phyloP scores from a whole-genome alignment of 2,797 vertebrate species.

The Sebastes itinus region DNA sequence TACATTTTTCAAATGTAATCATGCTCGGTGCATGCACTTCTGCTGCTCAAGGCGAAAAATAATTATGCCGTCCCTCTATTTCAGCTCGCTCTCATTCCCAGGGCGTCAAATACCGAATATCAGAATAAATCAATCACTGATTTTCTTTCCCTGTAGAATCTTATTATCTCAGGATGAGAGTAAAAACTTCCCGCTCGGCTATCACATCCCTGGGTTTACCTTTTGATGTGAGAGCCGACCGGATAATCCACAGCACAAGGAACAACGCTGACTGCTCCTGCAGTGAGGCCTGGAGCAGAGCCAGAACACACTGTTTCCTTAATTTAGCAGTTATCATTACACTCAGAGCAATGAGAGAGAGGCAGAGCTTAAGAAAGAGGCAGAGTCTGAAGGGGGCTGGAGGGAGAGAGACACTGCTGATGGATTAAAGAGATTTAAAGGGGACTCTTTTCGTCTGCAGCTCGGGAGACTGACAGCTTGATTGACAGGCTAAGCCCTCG shows the following conservation, averaged over 20 bases:
- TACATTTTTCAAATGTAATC: too few relatives aligned
- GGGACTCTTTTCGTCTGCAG: constrained; percentile 20
- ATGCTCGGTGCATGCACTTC: fast-evolving
- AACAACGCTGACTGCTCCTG: constrained; percentile 10
- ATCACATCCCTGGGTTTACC: constrained; percentile 6
- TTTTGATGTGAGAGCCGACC: constrained; percentile 25
- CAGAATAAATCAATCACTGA: background rate
- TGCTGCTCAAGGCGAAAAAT: too few relatives aligned
- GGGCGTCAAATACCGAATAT: too few relatives aligned
- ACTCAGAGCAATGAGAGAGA: constrained; percentile 12
- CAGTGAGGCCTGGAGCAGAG: constrained; percentile 23
- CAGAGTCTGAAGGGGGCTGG: background rate
- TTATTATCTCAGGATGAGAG: background rate
- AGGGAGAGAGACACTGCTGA: constrained; percentile 11
- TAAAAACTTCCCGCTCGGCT: background rate
- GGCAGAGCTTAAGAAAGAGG: background rate
- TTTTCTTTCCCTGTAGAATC: background rate
- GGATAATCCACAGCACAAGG: constrained; percentile 29
- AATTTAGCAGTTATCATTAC: constrained; percentile 34
- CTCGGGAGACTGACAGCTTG: constrained; percentile 24
- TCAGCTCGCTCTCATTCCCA: too few relatives aligned
- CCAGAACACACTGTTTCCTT: constrained; percentile 32
- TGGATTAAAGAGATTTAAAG: constrained; percentile 46
- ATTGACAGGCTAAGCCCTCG: constrained; percentile 42
- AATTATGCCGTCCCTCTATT: too few relatives aligned